Base-by-base conservation (phyloP, 2,113 vertebrate genomes). In the Nothoprocta pentlandii region DNA sequence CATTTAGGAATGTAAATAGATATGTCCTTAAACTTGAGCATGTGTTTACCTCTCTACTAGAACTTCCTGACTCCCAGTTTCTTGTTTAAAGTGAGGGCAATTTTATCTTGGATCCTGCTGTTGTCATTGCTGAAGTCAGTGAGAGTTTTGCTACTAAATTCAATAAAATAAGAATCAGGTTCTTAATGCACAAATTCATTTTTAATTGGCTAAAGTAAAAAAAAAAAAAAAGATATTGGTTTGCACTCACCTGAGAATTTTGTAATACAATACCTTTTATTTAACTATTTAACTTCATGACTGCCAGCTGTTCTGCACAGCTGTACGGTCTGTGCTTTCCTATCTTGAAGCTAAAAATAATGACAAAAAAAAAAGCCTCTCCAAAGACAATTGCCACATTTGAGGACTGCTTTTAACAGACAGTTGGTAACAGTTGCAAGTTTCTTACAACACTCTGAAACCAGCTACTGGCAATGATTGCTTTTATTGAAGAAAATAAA, bases 401-500 rank as follows among this genome's bases (percentile, higher is more conserved):
- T 95, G 70, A 89, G 12, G 66, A 84, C 39, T 89, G 75, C 63
- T 93, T 96, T 93, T 85, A 87, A 74, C 44, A 90, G 49, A 49
- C 5, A 80, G 74, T 74, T 75, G 76, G 46, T 63, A 92, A 93
- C 22, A 58, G 22, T 81, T 88, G 78, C n/a, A 92, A 79, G 87
- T 66, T 95, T 28, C 17, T 91, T 56, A 49, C 28, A 88, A 64
- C 41, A 34, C 75, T 94, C 69, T 76, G 59, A 85, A 90, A 89
- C 8, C 77, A 85, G 90, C 36, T 94, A 81, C 30, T 85, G 42
- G 39, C 39, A 86, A 87, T 63, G 41, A 91, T 76, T 91, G 49
- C 10, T 77, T 93, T 94, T 64, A 96, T 61, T 96, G 77, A 95
- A 82, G 66, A 95, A 97, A 94, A 95, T 87, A 94, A 95, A 96